Base-by-base conservation (phyloP, 2,888 invertebrate species). In the Chrysolina oricalcia region DNA sequence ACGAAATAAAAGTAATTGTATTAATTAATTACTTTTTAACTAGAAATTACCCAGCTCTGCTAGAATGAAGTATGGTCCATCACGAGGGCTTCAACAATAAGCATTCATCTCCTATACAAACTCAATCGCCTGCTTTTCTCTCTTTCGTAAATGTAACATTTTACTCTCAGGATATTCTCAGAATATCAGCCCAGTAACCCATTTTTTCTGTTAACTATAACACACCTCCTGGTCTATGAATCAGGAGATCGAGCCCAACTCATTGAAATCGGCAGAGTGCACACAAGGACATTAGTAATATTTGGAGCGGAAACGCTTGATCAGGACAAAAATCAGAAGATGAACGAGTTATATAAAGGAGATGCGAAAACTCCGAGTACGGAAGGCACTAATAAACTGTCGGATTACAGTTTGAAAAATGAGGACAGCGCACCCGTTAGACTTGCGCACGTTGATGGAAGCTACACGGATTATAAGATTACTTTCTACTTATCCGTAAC, bases 281-380 rank as follows among this genome's bases (percentile, higher is more conserved):
- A 59, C 66, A 23, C 56, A 67, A 73, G 66, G 72, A 50, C 43
- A 63, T 74, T 63, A 21, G 70, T 19, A 72, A 46, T 64, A 73
- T 73, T 65, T 70, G 67, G 73, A 56, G 70, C 73, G 72, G 70
- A 70, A 70, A 66, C 19, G 50, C 50, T 50, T 48, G 27, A 48
- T 46, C 59, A 10, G 63, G n/a, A 35, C 67, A 73, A 62, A 72
- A 72, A 48, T 64, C 48, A 50, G 50, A 74, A 71, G 71, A 74
- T 50, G 67, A 19, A 68, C 71, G 67, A 71, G 69, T 50, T 59
- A 67, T 59, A 67, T 19, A 50, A 41, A 67, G 67, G 63, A 62
- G 67, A 71, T 43, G 19, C 50, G 50, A 50, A 69, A 70, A 70
- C 63, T 71, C 40, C 23, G 46, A 50, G 63, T 48, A 59, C 46